Base-by-base conservation (phyloP, 1,140 invertebrate species). In the Zaprionus inermis region DNA sequence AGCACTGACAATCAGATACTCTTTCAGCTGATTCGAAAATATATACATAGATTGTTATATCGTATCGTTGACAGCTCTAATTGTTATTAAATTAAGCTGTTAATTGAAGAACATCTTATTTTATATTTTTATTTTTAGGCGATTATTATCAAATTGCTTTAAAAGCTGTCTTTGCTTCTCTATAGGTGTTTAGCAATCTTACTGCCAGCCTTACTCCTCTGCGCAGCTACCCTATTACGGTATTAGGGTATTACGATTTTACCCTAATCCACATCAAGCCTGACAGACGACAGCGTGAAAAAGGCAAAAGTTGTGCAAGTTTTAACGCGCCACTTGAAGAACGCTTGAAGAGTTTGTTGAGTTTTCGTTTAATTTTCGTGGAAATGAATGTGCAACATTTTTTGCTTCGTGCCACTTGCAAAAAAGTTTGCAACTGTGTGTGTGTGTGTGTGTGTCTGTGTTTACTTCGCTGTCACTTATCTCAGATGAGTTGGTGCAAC, bases 401-500 rank as follows among this genome's bases (percentile, higher is more conserved):
- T 56, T 49, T 61, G 68, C 46, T 64, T 32, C 36, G 54, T 44
- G 28, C 55, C 57, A 30, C 54, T 46, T 56, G 11, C 51, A 66
- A 22, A 18, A 20, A 18, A 49, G 44, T 49, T 49, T 49, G 18
- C 5, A 20, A 10, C 44, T 22, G 16, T 49, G 41, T n/a, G 32
- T 38, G 36, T 46, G 3, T 46, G 41, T 18, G 16, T 18, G n/a
- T 20, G 18, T 0, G 9, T 10, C 7, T 5, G 44, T 20, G 44
- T n/a, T n/a, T n/a, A n/a, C 5, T n/a, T 11, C 1, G 44, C 44
- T 72, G 61, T 64, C 69, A 59, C 55, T 72, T 67, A 67, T 36
- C 22, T 52, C 49, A 72, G 63, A 72, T 72, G 70, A 72, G 55
- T 54, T 72, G 63, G 34, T 55, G 36, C 56, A 52, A 66, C 54